phyloP scores from a whole-genome alignment of 2,797 vertebrate genomes.

The Hippopotamyrus pictus region DNA sequence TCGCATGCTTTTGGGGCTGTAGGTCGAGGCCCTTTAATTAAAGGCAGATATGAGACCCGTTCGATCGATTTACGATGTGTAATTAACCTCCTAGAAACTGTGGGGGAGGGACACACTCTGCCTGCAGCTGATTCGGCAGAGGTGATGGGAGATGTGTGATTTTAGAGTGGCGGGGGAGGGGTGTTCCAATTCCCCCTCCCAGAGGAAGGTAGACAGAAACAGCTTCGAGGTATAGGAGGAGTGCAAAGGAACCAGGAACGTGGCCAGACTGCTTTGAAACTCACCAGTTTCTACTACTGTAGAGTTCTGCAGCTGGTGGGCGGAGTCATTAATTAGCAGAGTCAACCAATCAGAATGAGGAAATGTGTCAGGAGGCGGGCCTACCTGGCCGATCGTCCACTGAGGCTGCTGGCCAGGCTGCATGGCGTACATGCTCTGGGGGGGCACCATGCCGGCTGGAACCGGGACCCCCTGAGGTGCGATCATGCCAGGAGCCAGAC shows the following conservation, averaged over 20 bases:
- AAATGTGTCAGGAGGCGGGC: neutral
- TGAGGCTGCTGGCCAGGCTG: constrained; percentile 73
- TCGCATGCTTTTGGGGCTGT: neutral
- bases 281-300: neutral
- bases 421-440: constrained; percentile 71
- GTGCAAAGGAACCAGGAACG: neutral
- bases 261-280: neutral
- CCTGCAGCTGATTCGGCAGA: constrained; percentile 8
- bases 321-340: neutral
- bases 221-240: neutral
- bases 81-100: constrained; percentile 31
- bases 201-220: neutral
- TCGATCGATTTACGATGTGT: constrained; percentile 18
- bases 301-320: neutral
- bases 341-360: neutral
- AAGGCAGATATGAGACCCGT: constrained; percentile 2
- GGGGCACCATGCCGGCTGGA: constrained; percentile 61
- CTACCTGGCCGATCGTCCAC: constrained; percentile 85
- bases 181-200: constrained; percentile 7
- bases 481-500: constrained; percentile 69
- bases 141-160: neutral
- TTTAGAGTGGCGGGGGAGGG: neutral
- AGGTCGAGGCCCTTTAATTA: constrained; percentile 20
- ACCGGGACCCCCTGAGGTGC: constrained; percentile 67
- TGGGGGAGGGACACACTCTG: neutral